These are phyloP conservation scores for Prietella phreatophila DNA, from an alignment of 2,113 vertebrate species.

Conservation along the genomic window DNA sequence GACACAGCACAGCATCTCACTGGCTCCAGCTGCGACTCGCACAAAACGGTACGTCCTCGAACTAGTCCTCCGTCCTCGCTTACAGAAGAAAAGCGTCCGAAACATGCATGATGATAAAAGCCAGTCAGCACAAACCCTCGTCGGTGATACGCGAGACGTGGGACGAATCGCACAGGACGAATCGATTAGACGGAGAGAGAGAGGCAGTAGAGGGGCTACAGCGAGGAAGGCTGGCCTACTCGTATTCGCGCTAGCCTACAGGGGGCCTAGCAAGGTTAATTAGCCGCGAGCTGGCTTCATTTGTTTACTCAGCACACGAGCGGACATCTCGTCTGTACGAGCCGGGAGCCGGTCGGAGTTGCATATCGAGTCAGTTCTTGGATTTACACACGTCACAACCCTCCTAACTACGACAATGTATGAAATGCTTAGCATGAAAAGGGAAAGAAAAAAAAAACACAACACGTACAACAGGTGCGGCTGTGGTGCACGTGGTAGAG, in stretches of 20 bases:
- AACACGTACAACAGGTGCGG: too few species aligned
- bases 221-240: neutral
- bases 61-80: neutral
- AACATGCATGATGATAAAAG: too few species aligned
- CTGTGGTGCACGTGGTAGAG: too few species aligned
- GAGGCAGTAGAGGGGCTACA: neutral
- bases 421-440: neutral
- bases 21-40: neutral
- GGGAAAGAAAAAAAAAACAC: too few species aligned
- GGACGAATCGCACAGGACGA: neutral
- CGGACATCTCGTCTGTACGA: neutral
- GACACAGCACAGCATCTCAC: neutral
- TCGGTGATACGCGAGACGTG: too few species aligned
- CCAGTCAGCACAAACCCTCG: neutral
- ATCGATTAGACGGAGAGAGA: neutral
- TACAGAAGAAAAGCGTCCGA: neutral
- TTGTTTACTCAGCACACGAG: conserved; percentile 1
- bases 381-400: neutral
- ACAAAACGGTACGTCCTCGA: neutral
- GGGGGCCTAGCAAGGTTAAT: conserved; percentile 11
- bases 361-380: neutral
- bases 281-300: neutral
- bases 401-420: neutral
- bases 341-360: neutral
- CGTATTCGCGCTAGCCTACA: neutral